Evolutionary conservation across 2,113 vertebrate species (phyloP).

Genomic region (Oceanodroma tethys): DNA sequence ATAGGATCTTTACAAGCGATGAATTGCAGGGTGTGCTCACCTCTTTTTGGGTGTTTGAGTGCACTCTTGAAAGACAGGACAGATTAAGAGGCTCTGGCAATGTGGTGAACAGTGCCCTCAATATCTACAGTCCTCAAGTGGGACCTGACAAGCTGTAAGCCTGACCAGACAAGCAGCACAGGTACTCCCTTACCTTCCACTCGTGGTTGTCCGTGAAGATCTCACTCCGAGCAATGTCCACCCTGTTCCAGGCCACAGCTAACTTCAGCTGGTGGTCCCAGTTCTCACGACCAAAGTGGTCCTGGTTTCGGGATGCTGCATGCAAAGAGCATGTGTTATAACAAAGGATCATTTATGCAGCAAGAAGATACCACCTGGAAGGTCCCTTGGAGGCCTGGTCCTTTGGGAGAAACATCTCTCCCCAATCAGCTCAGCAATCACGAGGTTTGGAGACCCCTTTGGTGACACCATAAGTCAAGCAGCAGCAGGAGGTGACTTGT

Average conservation of each 20-base stretch:
- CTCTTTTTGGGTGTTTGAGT: background rate
- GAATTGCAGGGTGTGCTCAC: background rate
- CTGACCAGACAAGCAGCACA: background rate
- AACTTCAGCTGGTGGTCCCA: conserved; percentile 91
- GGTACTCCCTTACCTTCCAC: conserved; percentile 80
- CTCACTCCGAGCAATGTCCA: conserved; percentile 90
- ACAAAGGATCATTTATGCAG: rapidly evolving
- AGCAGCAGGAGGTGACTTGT: background rate
- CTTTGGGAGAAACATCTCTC: background rate
- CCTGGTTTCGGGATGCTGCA: conserved; percentile 81
- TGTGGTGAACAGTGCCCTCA: background rate
- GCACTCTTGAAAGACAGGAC: background rate
- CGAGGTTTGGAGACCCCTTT: background rate
- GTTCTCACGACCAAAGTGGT: conserved; percentile 73
- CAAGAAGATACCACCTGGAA: rapidly evolving
- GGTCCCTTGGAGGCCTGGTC: background rate
- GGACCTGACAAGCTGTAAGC: background rate
- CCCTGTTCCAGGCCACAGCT: conserved; percentile 93
- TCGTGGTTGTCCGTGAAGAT: conserved; percentile 90
- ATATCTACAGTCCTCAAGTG: background rate
- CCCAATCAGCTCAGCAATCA: background rate
- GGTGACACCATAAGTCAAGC: background rate
- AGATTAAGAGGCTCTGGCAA: background rate
- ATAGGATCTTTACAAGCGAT: background rate
- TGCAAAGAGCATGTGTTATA: background rate